Conservation (phyloP, 2,888 invertebrate genomes). For the Acleris sparsana region DNA sequence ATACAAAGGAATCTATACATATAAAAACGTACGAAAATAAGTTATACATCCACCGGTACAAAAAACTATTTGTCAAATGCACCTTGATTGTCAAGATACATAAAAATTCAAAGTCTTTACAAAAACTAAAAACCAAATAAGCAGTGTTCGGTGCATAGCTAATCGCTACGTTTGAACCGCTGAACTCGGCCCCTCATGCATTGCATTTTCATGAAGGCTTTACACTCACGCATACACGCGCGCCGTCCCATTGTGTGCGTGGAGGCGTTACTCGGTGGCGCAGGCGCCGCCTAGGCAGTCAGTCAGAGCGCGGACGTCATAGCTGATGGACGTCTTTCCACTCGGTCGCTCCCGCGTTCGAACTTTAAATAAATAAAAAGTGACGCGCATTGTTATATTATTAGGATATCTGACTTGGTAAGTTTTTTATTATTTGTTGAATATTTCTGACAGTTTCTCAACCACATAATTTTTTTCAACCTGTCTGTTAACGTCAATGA, state of each 20-base stretch:
- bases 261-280: conserved; percentile 65
- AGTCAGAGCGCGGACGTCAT: conserved; percentile 62
- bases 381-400: conserved; percentile 68
- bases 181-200: conserved; percentile 43
- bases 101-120: conserved; percentile 10
- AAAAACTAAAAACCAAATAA: conserved; percentile 17
- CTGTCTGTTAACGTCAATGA: background rate
- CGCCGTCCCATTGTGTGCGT: conserved; percentile 53
- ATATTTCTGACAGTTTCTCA: conserved; percentile 50
- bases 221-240: conserved; percentile 47
- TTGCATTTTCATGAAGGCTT: conserved; percentile 76
- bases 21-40: too few relatives aligned
- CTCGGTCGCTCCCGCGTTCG: conserved; percentile 39
- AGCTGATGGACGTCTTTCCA: conserved; percentile 52
- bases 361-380: conserved; percentile 43
- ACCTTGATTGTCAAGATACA: too few relatives aligned
- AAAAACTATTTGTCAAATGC: too few relatives aligned
- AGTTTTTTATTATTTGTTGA: conserved; percentile 56
- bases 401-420: conserved; percentile 71
- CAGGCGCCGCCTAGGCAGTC: conserved; percentile 69
- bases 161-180: conserved; percentile 32
- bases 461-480: conserved; percentile 13
- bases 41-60: too few relatives aligned
- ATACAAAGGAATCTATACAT: too few relatives aligned
- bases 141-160: conserved; percentile 19